These are phyloP conservation scores for Griposia aprilina DNA, from an alignment of 2,888 invertebrate species.

Conservation along the genomic window DNA sequence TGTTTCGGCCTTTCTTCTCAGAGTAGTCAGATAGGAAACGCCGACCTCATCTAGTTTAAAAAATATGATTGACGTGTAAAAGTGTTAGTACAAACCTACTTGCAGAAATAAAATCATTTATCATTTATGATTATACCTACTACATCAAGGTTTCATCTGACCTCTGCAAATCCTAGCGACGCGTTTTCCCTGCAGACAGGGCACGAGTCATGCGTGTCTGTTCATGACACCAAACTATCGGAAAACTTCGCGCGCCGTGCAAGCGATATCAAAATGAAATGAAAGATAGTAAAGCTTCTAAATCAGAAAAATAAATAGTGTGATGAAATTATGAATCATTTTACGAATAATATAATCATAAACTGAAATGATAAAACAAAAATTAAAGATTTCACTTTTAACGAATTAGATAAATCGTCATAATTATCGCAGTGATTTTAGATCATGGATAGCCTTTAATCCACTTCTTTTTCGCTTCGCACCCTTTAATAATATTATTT, in stretches of 20 bases:
- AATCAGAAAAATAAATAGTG: too few relatives aligned
- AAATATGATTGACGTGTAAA: too few relatives aligned
- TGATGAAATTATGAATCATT: too few relatives aligned
- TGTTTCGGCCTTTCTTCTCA: too few relatives aligned
- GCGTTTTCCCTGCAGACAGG: slow-evolving; percentile 23
- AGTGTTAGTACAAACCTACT: too few relatives aligned
- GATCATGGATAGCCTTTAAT: not conserved
- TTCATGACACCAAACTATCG: slow-evolving; percentile 45
- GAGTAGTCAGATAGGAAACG: too few relatives aligned
- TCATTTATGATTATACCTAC: not conserved
- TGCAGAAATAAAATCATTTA: too few relatives aligned
- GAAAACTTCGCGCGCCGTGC: slow-evolving; percentile 24
- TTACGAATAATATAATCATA: too few relatives aligned
- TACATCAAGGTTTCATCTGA: not conserved
- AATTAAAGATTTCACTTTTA: too few relatives aligned
- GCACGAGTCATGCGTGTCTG: slow-evolving; percentile 35
- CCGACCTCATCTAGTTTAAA: too few relatives aligned
- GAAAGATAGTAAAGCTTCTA: not conserved
- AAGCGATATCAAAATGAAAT: not conserved
- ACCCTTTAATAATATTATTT: not conserved
- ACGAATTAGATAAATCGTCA: not conserved
- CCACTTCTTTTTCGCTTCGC: not conserved
- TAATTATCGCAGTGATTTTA: not conserved
- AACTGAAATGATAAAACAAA: too few relatives aligned
- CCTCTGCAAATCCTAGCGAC: slow-evolving; percentile 22